phyloP scores from a whole-genome alignment of 2,113 vertebrate species.

The Ellobius talpinus region DNA sequence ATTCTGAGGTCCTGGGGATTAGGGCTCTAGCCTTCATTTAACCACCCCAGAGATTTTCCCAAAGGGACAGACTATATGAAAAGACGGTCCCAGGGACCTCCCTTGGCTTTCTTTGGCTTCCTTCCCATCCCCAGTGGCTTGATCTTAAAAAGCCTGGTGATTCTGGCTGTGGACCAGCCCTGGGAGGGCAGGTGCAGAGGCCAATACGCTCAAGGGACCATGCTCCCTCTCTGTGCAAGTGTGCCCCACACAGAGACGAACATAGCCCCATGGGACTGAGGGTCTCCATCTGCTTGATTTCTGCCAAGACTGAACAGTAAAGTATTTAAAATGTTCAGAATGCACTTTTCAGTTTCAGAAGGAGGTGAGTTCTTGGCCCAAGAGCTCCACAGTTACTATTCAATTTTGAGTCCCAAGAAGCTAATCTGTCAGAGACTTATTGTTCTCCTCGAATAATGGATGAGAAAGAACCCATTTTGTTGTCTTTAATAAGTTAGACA shows the following conservation, averaged over 20 bases:
- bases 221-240: not conserved
- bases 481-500: conserved; percentile 52
- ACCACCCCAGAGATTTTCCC: not conserved
- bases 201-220: accelerated
- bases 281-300: not conserved
- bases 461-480: conserved; percentile 64
- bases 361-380: not conserved
- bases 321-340: not conserved
- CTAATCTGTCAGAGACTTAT: conserved; percentile 72
- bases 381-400: conserved; percentile 7
- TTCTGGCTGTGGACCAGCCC: not conserved
- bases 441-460: conserved; percentile 70
- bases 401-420: conserved; percentile 29
- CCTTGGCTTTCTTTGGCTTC: not conserved
- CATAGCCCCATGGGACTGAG: accelerated
- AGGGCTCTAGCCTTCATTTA: not conserved
- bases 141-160: not conserved
- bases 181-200: not conserved
- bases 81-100: not conserved
- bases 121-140: not conserved
- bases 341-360: not conserved
- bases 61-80: not conserved
- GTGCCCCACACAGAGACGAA: not conserved
- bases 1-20: not conserved
- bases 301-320: not conserved